Percentiles rank a stretch among this genome's conserved stretches.
These are phyloP conservation scores for Monodelphis domestica DNA, from an alignment of 2,797 vertebrate species.

Conservation along the genomic window DNA sequence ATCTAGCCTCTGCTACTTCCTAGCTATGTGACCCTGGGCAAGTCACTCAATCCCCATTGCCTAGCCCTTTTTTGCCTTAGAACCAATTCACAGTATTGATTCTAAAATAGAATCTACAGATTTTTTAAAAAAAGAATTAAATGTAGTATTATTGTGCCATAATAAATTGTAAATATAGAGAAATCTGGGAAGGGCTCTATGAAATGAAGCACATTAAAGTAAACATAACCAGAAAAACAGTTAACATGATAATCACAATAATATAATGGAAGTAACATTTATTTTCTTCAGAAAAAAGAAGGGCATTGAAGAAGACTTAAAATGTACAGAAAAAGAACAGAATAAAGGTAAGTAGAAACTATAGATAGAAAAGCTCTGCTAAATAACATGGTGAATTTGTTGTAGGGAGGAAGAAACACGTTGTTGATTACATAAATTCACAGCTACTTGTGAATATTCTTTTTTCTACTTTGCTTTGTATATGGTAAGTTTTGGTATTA, in stretches of 20 bases:
- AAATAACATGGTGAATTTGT: not conserved
- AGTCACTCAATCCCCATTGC: too few species aligned
- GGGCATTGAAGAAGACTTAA: not conserved
- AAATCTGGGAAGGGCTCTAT: not conserved
- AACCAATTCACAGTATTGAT: too few species aligned
- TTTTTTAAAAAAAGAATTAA: too few species aligned
- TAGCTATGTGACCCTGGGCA: too few species aligned
- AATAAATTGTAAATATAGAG: not conserved
- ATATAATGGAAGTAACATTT: not conserved
- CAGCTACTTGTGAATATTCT: not conserved
- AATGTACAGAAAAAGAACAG: not conserved
- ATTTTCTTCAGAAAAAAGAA: not conserved
- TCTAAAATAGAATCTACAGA: too few species aligned
- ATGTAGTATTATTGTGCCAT: not conserved
- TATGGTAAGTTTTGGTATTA: not conserved
- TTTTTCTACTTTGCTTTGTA: not conserved
- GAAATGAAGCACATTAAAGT: not conserved
- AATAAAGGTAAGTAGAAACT: not conserved
- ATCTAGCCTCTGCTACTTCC: too few species aligned
- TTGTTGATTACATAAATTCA: not conserved
- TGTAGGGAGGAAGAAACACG: not conserved
- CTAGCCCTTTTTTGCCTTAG: too few species aligned
- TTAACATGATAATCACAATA: not conserved
- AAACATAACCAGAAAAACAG: not conserved
- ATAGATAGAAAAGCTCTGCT: not conserved